Conservation (phyloP, 2,888 invertebrate genomes). For the Cantharis lateralis region DNA sequence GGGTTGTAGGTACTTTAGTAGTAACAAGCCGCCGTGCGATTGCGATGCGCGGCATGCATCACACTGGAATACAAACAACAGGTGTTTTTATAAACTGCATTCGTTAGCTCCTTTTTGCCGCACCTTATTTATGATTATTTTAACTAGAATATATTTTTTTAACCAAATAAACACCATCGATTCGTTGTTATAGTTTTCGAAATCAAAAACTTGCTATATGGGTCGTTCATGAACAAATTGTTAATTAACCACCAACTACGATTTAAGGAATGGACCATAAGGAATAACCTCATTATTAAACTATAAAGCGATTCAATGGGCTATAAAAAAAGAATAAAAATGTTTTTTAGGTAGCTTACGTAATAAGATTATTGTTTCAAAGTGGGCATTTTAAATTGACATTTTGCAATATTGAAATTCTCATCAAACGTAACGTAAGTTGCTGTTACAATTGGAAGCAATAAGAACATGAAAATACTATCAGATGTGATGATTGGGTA, state of each 20-base stretch:
- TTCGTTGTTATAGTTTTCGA: background rate
- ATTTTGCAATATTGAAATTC: background rate
- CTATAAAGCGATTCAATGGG: background rate
- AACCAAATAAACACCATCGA: background rate
- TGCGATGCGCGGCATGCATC: constrained; percentile 45
- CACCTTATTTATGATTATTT: constrained; percentile 45
- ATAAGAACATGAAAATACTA: background rate
- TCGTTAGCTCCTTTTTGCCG: constrained; percentile 41
- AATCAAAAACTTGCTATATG: background rate
- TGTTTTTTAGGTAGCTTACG: too few species aligned
- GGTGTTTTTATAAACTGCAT: constrained; percentile 44
- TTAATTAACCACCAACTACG: background rate
- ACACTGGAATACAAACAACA: constrained; percentile 43
- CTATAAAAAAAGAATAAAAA: too few species aligned
- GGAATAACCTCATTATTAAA: background rate
- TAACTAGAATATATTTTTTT: constrained; percentile 42
- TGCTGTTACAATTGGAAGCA: background rate
- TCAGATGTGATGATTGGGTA: constrained; percentile 5
- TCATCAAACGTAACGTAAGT: background rate
- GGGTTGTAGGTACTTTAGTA: constrained; percentile 42
- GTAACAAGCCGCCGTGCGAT: constrained; percentile 45
- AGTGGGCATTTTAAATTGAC: background rate
- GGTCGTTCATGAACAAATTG: background rate
- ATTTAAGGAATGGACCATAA: background rate
- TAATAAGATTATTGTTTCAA: background rate